Base-by-base conservation (phyloP, 1,140 invertebrate species). In the Thaumatotibia leucotreta region DNA sequence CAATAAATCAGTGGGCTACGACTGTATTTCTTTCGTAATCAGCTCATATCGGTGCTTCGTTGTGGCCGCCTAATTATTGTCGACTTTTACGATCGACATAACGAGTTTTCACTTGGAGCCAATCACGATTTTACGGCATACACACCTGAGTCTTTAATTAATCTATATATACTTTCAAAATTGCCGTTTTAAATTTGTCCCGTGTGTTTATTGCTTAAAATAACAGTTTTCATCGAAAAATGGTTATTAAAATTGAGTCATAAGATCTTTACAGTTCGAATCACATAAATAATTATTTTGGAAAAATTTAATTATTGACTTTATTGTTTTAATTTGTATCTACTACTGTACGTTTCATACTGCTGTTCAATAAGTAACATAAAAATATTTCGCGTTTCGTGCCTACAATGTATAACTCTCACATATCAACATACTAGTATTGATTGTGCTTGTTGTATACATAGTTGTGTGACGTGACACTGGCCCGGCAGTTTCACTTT, bases 21-120 rank as follows among this genome's bases (percentile, higher is more conserved):
- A 86, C 80, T 86, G 86, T 89, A 88, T 88, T 89, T 89, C 84
- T 89, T 88, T 85, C 84, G 84, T 89, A 88, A 89, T 89, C 86
- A 89, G 85, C 86, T 89, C 84, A 88, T 89, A 89, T 89, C 86
- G 85, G 76, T 79, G 82, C 80, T 84, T 73, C 82, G 83, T 86
- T 82, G 83, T 81, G 81, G 70, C 80, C 82, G 81, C 82, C 85
- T 89, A 89, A 89, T 89, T 88, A 89, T 88, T 89, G 85, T 86
- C 81, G 87, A 89, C 85, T 88, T 87, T 88, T 88, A 89, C 85
- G 85, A 88, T 86, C 82, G 73, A 75, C 79, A 76, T 88, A 89
- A 89, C 87, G 85, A 86, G 84, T 84, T 86, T 88, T 83, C 85
- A 89, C 87, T 85, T 86, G 83, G 77, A 88, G 79, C 83, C 87